These are phyloP conservation scores for Chrysolina oricalcia DNA, from an alignment of 2,888 invertebrate genomes.

Conservation along the genomic window DNA sequence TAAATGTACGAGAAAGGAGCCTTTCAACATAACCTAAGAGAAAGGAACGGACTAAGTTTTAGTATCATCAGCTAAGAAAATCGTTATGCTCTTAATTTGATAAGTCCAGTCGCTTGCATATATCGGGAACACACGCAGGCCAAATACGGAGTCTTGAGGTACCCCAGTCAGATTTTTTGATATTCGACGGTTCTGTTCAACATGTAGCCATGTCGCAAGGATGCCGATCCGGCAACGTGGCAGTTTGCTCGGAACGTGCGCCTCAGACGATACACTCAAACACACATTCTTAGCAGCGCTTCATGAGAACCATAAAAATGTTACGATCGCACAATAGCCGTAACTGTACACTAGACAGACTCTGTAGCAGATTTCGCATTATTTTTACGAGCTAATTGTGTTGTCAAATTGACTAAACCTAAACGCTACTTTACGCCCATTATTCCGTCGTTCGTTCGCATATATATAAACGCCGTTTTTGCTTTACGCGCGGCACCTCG, in stretches of 20 bases:
- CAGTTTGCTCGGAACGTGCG: conserved; percentile 41
- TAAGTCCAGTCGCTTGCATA: no score
- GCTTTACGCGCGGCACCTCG: conserved; percentile 32
- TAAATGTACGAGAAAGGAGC: no score
- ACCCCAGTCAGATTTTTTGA: no score
- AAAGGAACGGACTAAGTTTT: no score
- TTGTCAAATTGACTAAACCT: conserved; percentile 68
- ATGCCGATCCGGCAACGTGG: conserved; percentile 6
- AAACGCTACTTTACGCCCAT: conserved; percentile 62
- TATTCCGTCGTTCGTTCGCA: conserved; percentile 56
- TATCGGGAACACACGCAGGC: no score
- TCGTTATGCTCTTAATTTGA: no score
- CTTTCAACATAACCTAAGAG: no score
- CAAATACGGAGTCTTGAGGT: no score
- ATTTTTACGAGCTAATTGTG: conserved; percentile 70
- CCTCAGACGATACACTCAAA: conserved; percentile 43
- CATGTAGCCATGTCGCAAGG: no score
- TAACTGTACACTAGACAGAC: conserved; percentile 70
- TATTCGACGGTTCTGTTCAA: no score
- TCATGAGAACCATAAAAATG: conserved; percentile 69
- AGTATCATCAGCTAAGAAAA: no score
- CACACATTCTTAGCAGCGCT: conserved; percentile 46
- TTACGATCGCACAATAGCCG: conserved; percentile 70
- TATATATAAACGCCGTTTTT: conserved; percentile 47
- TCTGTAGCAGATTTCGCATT: conserved; percentile 68